Evolutionary conservation across 2,888 invertebrate genomes (phyloP), one percentile per base, ranked within the genome.

Genomic region (Empis stercorea): DNA sequence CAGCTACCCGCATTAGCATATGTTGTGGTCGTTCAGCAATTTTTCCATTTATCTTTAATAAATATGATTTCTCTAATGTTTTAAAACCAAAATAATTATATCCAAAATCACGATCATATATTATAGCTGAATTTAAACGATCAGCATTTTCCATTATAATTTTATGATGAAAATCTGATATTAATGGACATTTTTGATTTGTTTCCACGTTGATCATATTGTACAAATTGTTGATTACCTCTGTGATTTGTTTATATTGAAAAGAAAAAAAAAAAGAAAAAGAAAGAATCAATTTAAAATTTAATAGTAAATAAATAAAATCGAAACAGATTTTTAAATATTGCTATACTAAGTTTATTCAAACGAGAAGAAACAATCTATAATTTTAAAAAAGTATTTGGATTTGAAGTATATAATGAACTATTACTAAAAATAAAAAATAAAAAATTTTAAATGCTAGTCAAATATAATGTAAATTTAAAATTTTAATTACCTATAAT

Each of bases 31-130:
- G 78, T 68, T 99, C 99, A 1, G 80, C 94, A 44, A 95, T 86
- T 77, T 91, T 91, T 0, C 84, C 85, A 64, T 91, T 77, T 45
- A 95, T 87, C 71, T 88, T 93, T 48, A 97, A 70, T 54, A 99
- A 72, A 67, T 99, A 99, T 1, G 96, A 95, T 41, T 92, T 76
- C 62, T 99, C 97, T 46, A 99, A 71, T 0, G 97, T 99, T 76
- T 96, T 97, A 63, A 97, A 97, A n/a, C 97, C 99, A 75, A 99
- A 99, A 65, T 93, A 99, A 63, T 93, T 95, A 71, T 96, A 99
- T 50, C 80, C 84, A 67, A 91, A 99, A 70, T 99, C 99, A 57
- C 97, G 78, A 63, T 96, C 94, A 67, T 97, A 95, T 37, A 96
- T 89, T 57, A 99, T 94, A 16, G 93, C 85, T 0, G 95, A 93